Conservation (phyloP, 2,113 vertebrate species). For the Heterochromis multidens region DNA sequence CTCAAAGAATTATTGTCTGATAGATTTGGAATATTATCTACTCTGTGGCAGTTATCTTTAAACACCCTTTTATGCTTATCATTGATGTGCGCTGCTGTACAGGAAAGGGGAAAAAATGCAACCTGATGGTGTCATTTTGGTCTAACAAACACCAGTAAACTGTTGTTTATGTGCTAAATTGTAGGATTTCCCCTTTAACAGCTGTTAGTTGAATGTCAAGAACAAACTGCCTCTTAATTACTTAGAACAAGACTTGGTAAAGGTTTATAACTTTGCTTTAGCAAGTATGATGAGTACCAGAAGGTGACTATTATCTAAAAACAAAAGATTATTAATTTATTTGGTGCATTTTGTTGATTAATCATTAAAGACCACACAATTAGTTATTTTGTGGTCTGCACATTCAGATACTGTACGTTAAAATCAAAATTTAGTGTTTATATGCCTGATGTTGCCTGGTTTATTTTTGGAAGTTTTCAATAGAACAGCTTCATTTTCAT, state of each 20-base stretch:
- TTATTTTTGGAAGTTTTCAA: constrained; percentile 26
- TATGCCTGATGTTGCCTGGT: not conserved
- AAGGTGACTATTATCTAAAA: not conserved
- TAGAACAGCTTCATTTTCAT: constrained; percentile 37
- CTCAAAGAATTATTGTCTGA: constrained; percentile 73
- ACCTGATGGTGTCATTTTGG: not conserved
- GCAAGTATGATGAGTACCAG: not conserved
- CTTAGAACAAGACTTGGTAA: not conserved
- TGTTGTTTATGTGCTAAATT: not conserved
- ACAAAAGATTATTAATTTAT: not conserved
- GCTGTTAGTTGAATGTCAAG: not conserved
- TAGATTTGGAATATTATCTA: constrained; percentile 72
- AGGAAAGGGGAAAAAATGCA: constrained; percentile 3
- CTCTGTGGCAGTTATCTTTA: constrained; percentile 64
- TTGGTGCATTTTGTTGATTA: not conserved
- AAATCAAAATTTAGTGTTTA: not conserved
- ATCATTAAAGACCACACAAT: not conserved
- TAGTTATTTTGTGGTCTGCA: not conserved
- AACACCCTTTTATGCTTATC: constrained; percentile 61
- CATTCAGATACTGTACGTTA: not conserved
- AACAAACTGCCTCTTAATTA: not conserved
- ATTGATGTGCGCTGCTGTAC: constrained; percentile 21
- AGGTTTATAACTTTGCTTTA: not conserved
- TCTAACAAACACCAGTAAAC: not conserved
- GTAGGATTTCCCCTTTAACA: not conserved